phyloP scores from a whole-genome alignment of 30 jellyfish, hydroid and myxozoan species.

The Aurelia sp. region DNA sequence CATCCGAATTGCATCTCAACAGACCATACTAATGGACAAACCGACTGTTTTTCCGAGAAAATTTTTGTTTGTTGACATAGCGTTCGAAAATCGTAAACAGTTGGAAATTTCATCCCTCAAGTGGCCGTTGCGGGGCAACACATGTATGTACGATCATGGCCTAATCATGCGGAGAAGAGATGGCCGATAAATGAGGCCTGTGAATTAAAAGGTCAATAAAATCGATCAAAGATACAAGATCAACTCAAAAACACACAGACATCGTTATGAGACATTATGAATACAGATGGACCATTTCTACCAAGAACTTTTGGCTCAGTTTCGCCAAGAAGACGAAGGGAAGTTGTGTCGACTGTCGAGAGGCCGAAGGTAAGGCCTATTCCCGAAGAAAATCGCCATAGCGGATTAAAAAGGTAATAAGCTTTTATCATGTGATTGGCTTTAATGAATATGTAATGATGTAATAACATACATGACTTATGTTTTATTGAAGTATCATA shows the following conservation, averaged over 20 bases:
- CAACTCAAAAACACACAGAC: background rate
- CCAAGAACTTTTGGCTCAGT: conserved; percentile 67
- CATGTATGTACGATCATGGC: conserved; percentile 5
- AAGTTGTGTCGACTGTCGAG: conserved; percentile 71
- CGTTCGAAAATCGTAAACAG: background rate
- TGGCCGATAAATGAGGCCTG: background rate
- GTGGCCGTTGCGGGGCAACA: conserved; percentile 68
- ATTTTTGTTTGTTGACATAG: conserved; percentile 13
- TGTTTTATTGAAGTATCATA: too few relatives aligned
- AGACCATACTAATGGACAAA: too few relatives aligned
- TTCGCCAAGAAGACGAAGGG: conserved; percentile 74
- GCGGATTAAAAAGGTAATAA: conserved; percentile 52
- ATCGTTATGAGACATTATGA: conserved; percentile 38
- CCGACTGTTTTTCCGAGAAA: background rate
- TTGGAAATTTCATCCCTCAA: background rate
- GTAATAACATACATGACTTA: too few relatives aligned
- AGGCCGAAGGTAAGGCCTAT: conserved; percentile 30
- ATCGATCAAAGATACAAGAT: background rate
- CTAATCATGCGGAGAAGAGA: conserved; percentile 35
- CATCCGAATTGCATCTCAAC: too few relatives aligned
- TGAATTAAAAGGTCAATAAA: background rate
- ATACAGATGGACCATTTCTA: conserved; percentile 55
- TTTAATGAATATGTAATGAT: too few relatives aligned
- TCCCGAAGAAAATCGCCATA: conserved; percentile 62
- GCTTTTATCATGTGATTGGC: too few relatives aligned